Percentiles rank a stretch among this genome's conserved stretches.
Conservation (phyloP, 2,888 invertebrate genomes). For the Sympetrum striolatum region DNA sequence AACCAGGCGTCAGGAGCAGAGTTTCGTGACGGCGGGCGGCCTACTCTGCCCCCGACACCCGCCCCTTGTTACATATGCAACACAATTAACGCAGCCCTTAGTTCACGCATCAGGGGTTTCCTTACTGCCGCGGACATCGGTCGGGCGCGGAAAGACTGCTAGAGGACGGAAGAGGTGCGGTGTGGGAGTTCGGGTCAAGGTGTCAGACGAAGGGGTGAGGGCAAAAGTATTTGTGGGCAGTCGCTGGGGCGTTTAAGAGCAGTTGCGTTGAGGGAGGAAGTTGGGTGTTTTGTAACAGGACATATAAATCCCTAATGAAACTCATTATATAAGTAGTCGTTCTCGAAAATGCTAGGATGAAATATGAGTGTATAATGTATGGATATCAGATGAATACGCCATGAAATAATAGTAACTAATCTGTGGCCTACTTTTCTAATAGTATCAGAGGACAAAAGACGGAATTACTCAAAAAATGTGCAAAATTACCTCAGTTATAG, state of each 20-base stretch:
- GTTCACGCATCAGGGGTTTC: background rate
- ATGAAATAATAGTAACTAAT: no score
- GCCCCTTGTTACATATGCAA: conserved; percentile 32
- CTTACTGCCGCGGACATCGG: conserved; percentile 1
- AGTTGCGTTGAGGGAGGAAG: background rate
- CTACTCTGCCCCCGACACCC: background rate
- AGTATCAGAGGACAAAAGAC: no score
- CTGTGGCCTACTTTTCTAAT: no score
- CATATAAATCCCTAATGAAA: background rate
- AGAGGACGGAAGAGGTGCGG: background rate
- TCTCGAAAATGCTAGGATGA: no score
- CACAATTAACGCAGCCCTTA: conserved; percentile 22
- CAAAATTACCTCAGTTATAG: no score
- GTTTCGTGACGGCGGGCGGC: background rate
- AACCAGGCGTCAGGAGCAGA: conserved; percentile 29
- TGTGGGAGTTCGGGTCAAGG: background rate
- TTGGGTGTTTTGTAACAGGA: background rate
- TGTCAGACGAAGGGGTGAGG: background rate
- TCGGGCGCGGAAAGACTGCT: background rate
- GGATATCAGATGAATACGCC: no score
- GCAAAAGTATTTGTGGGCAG: background rate
- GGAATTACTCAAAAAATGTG: no score
- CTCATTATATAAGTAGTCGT: background rate
- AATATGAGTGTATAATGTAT: no score
- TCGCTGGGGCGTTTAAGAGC: background rate